A percentile compares a stretch with the other conserved stretches of the same genome.
Evolutionary conservation across 2,113 vertebrate species (phyloP).

Genomic region (Lepus europaeus): DNA sequence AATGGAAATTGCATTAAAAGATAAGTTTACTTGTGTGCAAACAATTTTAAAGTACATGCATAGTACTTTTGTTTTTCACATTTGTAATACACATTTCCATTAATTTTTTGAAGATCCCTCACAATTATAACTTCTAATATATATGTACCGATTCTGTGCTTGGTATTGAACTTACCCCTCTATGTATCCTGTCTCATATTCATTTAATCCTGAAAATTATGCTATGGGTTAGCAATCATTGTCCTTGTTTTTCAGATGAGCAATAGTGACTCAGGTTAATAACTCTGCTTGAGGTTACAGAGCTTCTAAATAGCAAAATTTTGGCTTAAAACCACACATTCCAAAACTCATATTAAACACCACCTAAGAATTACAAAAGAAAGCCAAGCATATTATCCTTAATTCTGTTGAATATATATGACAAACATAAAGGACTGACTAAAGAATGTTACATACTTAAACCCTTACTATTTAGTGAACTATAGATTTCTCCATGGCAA

Average conservation of each 20-base stretch:
- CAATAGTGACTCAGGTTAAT: constrained; percentile 22
- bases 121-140: not conserved
- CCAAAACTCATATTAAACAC: constrained; percentile 24
- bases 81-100: too few species aligned
- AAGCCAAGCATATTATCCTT: not conserved
- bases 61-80: too few species aligned
- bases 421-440: constrained; percentile 29
- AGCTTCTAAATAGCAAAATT: constrained; percentile 41
- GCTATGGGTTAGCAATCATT: not conserved
- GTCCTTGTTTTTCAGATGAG: constrained; percentile 15
- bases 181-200: not conserved
- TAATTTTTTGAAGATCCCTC: too few species aligned
- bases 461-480: not conserved
- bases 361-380: constrained; percentile 14
- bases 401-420: not conserved
- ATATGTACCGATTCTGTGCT: not conserved
- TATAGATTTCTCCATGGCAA: not conserved
- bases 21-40: too few species aligned
- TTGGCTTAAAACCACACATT: not conserved
- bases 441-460: not conserved
- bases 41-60: too few species aligned
- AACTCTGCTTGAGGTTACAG: constrained; percentile 28
- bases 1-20: too few species aligned
- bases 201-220: constrained; percentile 1
- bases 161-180: not conserved